These are phyloP conservation scores for Aspidapion aeneum DNA, from an alignment of 2,888 invertebrate species.

Conservation along the genomic window DNA sequence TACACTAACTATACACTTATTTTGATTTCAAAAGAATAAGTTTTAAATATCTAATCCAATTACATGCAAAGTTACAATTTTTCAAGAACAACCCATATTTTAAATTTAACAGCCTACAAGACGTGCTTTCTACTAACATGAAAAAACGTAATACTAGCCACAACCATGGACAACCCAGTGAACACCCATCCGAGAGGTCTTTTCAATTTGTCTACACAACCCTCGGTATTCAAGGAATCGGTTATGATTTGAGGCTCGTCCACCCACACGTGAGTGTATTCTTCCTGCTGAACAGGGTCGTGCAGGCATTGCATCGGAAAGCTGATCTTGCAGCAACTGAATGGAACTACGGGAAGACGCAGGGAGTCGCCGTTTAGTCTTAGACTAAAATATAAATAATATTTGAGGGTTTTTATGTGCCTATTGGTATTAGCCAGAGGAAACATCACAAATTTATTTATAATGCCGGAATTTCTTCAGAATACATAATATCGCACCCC, in stretches of 20 bases:
- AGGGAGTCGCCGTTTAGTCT: conserved; percentile 27
- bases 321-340: conserved; percentile 58
- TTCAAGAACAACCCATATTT: too few relatives aligned
- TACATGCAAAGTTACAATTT: too few relatives aligned
- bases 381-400: conserved; percentile 25
- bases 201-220: conserved; percentile 42
- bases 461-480: too few relatives aligned
- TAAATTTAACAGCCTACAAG: too few relatives aligned
- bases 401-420: not conserved
- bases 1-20: too few relatives aligned
- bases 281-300: conserved; percentile 56
- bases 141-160: conserved; percentile 26
- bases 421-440: not conserved
- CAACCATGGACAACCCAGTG: conserved; percentile 33
- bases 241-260: conserved; percentile 39
- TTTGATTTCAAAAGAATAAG: too few relatives aligned
- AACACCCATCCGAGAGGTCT: conserved; percentile 38
- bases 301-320: conserved; percentile 60
- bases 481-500: too few relatives aligned
- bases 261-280: conserved; percentile 41
- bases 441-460: not conserved
- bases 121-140: conserved; percentile 31
- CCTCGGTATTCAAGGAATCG: conserved; percentile 43
- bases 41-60: too few relatives aligned
- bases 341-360: conserved; percentile 52